Evolutionary conservation across 2,113 vertebrate species (phyloP).

Genomic region (Centropus unirufus): DNA sequence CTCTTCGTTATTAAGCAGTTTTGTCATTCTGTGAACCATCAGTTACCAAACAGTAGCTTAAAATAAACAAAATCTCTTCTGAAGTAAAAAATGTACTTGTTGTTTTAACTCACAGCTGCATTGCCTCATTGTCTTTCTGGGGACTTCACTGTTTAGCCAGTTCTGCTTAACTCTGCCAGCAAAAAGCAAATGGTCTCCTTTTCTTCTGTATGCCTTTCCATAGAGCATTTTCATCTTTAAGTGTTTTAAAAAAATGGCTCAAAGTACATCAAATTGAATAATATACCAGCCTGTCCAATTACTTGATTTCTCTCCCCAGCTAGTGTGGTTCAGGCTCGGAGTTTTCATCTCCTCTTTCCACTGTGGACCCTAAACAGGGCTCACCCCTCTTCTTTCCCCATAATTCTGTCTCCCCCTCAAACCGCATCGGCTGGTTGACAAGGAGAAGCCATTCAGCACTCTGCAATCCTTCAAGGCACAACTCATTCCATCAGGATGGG

Average conservation of each 20-base stretch:
- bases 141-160: not conserved
- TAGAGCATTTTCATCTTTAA: not conserved
- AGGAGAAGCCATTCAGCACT: slow-evolving; percentile 38
- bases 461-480: slow-evolving; percentile 51
- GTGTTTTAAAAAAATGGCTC: not conserved
- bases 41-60: slow-evolving; percentile 29
- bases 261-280: not conserved
- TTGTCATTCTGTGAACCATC: slow-evolving; percentile 45
- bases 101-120: slow-evolving; percentile 31
- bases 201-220: not conserved
- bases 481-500: slow-evolving; percentile 51
- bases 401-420: not conserved
- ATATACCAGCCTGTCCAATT: not conserved
- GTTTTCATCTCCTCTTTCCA: not conserved
- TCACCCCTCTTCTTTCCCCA: not conserved
- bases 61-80: slow-evolving; percentile 20
- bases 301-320: not conserved
- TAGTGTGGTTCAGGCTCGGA: not conserved
- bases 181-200: not conserved
- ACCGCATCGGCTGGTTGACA: not conserved
- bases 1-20: slow-evolving; percentile 56
- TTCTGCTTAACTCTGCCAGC: not conserved
- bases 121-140: not conserved
- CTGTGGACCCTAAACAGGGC: not conserved
- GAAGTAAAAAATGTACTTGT: not conserved